Base-by-base conservation (phyloP, 2,113 vertebrate species). In the Platysteira castanea region DNA sequence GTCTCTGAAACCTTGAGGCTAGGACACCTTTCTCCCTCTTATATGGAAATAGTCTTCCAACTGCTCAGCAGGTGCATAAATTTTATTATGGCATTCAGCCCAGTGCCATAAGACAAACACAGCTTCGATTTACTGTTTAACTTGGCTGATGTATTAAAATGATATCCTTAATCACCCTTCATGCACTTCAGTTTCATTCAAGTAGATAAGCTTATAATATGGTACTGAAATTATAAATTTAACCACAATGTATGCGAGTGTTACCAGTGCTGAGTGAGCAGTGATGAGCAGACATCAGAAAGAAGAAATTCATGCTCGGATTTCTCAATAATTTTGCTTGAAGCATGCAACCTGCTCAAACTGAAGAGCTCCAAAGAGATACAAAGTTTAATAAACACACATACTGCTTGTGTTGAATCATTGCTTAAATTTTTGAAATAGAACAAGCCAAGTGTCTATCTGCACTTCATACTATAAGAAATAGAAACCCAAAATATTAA, bases 301-400 rank as follows among this genome's bases (percentile, higher is more conserved):
- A 89, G 59, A 87, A 93, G 23, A 90, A 70, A 92, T 39, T 90
- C 31, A 31, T 42, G 46, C 20, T 47, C 88, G 37, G 7, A 50
- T 90, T 96, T 95, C 71, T 84, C 56, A 80, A 50, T 78, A 95
- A 76, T 92, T 94, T 92, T 93, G 57, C 65, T 90, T 84, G 16
- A 94, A 70, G n/a, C 52, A 26, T 70, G 61, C 39, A 91, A 91
- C 27, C 57, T 96, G 69, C 53, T 91, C n/a, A 73, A 53, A 83
- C 5, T 28, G 15, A 63, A 60, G 52, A 84, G 15, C 21, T 88
- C 50, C 33, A 65, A 89, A 86, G 15, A 71, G 61, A 80, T 44
- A 24, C 10, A 42, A 92, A 91, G 19, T 63, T 91, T 70, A 76
- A 84, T 78, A 93, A 92, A 70, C 49, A 83, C 15, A 65, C 13